phyloP scores from a whole-genome alignment of 2,113 vertebrate genomes.

The Aegotheles bennettii region DNA sequence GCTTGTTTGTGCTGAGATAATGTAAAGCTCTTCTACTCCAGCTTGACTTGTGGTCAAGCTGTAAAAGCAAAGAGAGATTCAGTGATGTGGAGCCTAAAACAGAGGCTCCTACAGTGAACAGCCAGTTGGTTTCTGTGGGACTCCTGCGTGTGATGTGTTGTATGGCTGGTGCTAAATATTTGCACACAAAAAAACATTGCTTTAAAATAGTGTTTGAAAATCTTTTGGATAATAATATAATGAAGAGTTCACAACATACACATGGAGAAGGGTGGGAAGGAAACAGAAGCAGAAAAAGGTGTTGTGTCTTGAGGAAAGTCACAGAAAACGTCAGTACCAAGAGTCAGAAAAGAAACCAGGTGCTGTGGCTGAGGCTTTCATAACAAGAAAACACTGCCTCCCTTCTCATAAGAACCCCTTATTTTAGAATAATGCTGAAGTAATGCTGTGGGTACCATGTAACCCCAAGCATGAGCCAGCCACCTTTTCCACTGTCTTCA shows the following conservation, averaged over 20 bases:
- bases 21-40: background rate
- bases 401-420: background rate
- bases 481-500: no score
- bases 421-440: background rate
- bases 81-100: background rate
- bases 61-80: background rate
- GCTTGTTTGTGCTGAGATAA: background rate
- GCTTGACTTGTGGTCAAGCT: background rate
- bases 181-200: background rate
- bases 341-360: background rate
- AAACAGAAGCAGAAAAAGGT: background rate
- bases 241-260: background rate
- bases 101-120: background rate
- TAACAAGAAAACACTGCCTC: background rate
- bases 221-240: background rate
- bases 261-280: background rate
- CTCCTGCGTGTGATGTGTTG: background rate
- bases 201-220: background rate
- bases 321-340: background rate
- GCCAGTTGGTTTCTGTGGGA: background rate
- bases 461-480: background rate
- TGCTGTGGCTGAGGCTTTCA: background rate
- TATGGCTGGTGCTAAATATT: background rate
- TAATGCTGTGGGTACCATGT: background rate
- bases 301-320: background rate